Conservation (phyloP, 2,888 invertebrate genomes). For the Chymomyza procnemis region DNA sequence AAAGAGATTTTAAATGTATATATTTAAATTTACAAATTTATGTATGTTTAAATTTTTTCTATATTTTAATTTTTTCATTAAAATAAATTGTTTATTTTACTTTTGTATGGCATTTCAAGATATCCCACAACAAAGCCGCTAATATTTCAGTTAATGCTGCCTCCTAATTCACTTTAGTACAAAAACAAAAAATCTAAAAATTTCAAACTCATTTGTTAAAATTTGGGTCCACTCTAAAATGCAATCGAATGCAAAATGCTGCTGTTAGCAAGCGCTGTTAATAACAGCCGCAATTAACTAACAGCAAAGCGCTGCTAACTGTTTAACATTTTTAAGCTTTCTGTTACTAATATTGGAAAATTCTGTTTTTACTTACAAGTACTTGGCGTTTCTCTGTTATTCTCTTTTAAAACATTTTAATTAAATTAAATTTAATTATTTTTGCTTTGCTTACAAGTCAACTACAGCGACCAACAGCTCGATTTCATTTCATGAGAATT, state of each 20-base stretch:
- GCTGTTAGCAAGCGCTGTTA: background rate
- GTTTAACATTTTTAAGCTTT: background rate
- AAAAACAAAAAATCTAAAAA: no score
- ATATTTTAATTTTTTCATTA: no score
- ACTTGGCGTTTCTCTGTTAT: background rate
- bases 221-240: constrained; percentile 11
- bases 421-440: background rate
- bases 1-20: no score
- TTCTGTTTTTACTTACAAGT: background rate
- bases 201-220: background rate
- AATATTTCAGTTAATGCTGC: no score
- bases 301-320: background rate
- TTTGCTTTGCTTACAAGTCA: constrained; percentile 4
- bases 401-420: background rate
- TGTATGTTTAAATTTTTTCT: no score
- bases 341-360: background rate
- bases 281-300: background rate
- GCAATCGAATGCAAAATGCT: background rate
- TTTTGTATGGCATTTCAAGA: no score
- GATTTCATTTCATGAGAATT: constrained; percentile 67
- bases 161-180: no score
- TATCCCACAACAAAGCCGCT: no score
- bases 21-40: no score
- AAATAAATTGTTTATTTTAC: no score
- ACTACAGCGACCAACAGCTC: constrained; percentile 37